Evolutionary conservation across 2,113 vertebrate species (phyloP).

Genomic region (Cathartes aura): DNA sequence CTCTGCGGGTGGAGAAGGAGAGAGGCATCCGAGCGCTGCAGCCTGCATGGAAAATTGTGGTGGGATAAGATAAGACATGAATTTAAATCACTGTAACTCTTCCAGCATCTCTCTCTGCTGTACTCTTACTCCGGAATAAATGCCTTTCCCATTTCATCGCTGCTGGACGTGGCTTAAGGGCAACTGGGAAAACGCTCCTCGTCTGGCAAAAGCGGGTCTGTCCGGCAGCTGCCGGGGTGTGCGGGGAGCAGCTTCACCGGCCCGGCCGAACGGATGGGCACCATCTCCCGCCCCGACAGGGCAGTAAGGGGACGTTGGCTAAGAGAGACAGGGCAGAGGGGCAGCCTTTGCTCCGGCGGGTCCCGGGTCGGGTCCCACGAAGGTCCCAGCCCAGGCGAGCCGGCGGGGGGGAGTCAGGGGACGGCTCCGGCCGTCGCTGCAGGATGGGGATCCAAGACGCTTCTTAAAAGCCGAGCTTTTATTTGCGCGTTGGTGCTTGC

Average conservation of each 20-base stretch:
- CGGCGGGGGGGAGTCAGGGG: fast-evolving
- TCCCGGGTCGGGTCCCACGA: fast-evolving
- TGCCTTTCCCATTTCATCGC: background rate
- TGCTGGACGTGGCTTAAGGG: background rate
- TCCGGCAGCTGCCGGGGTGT: fast-evolving
- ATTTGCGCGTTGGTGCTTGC: fast-evolving
- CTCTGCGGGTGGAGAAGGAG: background rate
- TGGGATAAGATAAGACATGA: background rate
- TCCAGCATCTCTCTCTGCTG: background rate
- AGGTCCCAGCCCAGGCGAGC: background rate
- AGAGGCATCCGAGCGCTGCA: fast-evolving
- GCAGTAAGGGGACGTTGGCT: fast-evolving
- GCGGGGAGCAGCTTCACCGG: background rate
- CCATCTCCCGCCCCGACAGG: background rate
- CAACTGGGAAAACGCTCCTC: background rate
- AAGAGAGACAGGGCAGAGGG: background rate
- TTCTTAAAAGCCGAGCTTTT: background rate
- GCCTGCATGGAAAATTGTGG: fast-evolving
- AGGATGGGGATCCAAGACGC: background rate
- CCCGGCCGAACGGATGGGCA: background rate
- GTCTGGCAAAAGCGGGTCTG: background rate
- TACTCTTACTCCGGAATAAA: background rate
- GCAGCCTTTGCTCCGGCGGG: background rate
- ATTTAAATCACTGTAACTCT: background rate
- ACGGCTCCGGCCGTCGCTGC: fast-evolving